Percentiles rank a stretch among this genome's conserved stretches.
These are phyloP conservation scores for Augochlora pura DNA, from an alignment of 1,140 invertebrate species.

Conservation along the genomic window DNA sequence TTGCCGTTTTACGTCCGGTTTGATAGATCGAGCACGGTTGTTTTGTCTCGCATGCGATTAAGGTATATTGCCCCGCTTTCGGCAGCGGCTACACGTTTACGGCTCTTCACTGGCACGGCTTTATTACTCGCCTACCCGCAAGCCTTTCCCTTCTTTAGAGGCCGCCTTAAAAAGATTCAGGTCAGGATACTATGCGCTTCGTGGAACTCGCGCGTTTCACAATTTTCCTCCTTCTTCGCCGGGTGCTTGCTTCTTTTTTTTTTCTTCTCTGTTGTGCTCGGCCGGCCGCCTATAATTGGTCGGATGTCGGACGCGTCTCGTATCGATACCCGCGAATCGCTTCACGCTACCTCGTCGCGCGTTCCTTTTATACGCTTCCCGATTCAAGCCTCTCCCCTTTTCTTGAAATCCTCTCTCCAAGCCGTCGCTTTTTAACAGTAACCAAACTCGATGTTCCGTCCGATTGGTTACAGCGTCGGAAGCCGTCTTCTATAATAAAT, in stretches of 20 bases:
- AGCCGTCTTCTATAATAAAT: too few species aligned
- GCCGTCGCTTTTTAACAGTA: too few species aligned
- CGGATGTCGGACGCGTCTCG: not conserved
- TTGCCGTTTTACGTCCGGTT: not conserved
- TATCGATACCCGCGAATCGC: too few species aligned
- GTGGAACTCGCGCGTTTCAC: not conserved
- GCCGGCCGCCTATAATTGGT: not conserved
- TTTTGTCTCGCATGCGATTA: not conserved
- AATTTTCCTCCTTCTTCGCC: not conserved
- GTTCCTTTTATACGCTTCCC: too few species aligned
- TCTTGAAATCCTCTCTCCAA: too few species aligned
- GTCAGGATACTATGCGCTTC: not conserved
- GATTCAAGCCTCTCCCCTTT: too few species aligned
- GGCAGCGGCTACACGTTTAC: conserved; percentile 4
- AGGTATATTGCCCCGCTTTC: not conserved
- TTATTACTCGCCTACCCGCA: conserved; percentile 3
- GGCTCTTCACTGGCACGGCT: not conserved
- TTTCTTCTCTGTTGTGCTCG: not conserved
- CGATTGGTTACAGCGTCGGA: too few species aligned
- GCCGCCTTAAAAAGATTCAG: conserved; percentile 20
- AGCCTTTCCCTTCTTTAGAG: not conserved
- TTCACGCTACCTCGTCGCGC: too few species aligned
- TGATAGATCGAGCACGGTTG: not conserved
- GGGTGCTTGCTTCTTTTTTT: too few species aligned
- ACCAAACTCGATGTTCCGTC: too few species aligned